Evolutionary conservation across 2,113 vertebrate species (phyloP).

Genomic region (Thamnophis sirtalis): DNA sequence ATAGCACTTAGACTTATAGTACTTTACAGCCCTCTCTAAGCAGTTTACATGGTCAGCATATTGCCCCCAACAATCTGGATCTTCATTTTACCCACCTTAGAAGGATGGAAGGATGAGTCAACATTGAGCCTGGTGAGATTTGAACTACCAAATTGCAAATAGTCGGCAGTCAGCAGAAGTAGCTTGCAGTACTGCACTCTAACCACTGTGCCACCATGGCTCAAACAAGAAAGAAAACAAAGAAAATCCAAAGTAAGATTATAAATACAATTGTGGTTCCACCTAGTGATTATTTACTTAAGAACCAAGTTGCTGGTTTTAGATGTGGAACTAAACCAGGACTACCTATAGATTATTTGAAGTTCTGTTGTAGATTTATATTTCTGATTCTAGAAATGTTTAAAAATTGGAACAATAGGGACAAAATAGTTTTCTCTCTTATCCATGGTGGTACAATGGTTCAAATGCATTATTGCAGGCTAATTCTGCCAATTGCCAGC

Average conservation of each 20-base stretch:
- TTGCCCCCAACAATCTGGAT: too few species aligned
- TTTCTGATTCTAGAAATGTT: background rate
- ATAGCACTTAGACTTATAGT: too few species aligned
- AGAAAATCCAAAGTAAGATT: background rate
- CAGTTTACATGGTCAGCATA: too few species aligned
- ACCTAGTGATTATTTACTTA: background rate
- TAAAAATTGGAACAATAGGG: background rate
- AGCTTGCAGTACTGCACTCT: too few species aligned
- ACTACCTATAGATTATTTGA: background rate
- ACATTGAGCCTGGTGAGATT: too few species aligned
- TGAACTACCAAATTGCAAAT: too few species aligned
- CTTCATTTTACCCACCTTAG: too few species aligned
- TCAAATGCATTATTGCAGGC: background rate
- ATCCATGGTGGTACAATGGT: background rate
- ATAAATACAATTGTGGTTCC: background rate
- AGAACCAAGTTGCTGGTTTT: background rate
- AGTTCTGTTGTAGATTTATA: background rate
- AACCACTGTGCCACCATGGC: too few species aligned
- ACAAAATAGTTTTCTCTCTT: background rate
- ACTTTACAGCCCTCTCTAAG: too few species aligned
- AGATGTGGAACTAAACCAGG: background rate
- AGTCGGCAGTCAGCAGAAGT: too few species aligned
- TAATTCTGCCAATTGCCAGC: background rate
- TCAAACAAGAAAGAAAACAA: too few species aligned
- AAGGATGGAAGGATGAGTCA: too few species aligned